Evolutionary conservation across 2,888 invertebrate genomes (phyloP), one percentile per base, ranked within the genome.

Genomic region (Protodeltote pygarga): DNA sequence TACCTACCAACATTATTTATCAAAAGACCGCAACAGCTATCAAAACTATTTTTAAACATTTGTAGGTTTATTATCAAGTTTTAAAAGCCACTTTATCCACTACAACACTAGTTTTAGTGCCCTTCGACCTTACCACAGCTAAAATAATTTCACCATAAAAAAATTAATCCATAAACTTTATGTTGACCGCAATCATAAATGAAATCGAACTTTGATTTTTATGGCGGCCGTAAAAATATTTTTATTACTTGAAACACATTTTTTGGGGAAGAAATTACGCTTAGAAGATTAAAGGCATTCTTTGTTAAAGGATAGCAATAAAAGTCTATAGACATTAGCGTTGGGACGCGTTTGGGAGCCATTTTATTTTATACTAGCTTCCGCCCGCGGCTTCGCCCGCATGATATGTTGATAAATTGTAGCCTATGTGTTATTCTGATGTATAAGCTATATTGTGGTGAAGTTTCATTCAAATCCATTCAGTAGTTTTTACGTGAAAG

Each of bases 101-200:
- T 14, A 10, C 11, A 3, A 2, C 9, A 39, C 15, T 38, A 46
- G 21, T 53, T 52, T 38, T 29, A 28, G n/a, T 33, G n/a, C 10
- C 16, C 6, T 24, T 20, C 27, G 13, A 28, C 25, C 15, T 42
- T 14, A 34, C 15, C 23, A 34, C 27, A 24, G 19, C 35, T 32
- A 38, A 63, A n/a, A n/a, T 44, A 53, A 45, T 51, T 37, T 25
- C 3, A 25, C 34, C 38, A 49, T 51, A 46, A 59, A 57, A n/a
- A n/a, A 60, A 58, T 54, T 50, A 46, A 33, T 45, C 28, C 32
- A 53, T 74, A 65, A 71, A 65, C 5, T 72, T 65, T 64, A 72
- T 60, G 33, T 33, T 27, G 25, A 47, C 48, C 52, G 48, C 58
- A 58, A 64, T 54, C 53, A 53, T 58, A 60, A 60, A 71, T 57